Evolutionary conservation across 2,888 invertebrate species (phyloP).

Genomic region (Cephus sareptanus): DNA sequence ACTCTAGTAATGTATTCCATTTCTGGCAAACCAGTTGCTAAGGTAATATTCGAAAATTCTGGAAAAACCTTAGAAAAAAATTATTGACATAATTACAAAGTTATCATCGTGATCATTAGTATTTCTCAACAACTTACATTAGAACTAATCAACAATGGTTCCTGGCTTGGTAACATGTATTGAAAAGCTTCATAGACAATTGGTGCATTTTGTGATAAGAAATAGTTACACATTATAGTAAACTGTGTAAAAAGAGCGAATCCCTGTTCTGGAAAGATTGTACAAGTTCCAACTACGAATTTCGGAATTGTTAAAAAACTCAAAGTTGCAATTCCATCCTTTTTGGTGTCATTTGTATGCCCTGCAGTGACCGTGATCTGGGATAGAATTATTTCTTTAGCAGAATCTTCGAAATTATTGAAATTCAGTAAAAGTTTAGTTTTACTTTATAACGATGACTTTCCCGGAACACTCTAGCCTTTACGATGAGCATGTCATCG

Average conservation of each 20-base stretch:
- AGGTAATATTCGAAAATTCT: slow-evolving; percentile 11
- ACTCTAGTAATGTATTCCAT: slow-evolving; percentile 12
- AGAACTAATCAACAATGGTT: slow-evolving; percentile 15
- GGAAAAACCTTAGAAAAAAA: slow-evolving; percentile 7
- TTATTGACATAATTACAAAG: neutral
- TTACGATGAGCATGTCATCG: no score
- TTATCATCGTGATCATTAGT: neutral
- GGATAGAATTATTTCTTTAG: neutral
- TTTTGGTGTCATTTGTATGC: neutral
- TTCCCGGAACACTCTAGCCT: no score
- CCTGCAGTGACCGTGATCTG: slow-evolving; percentile 14
- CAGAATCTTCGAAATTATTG: neutral
- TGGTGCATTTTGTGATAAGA: slow-evolving; percentile 9
- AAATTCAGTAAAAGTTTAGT: neutral
- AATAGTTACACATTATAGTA: slow-evolving; percentile 5
- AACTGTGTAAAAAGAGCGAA: slow-evolving; percentile 17
- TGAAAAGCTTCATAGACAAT: slow-evolving; percentile 18
- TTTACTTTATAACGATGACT: no score
- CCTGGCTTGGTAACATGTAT: slow-evolving; percentile 15
- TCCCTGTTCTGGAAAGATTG: slow-evolving; percentile 14
- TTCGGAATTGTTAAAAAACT: slow-evolving; percentile 3
- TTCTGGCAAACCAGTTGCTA: slow-evolving; percentile 17
- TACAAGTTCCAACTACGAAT: slow-evolving; percentile 10
- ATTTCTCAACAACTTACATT: slow-evolving; percentile 3
- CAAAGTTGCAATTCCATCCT: slow-evolving; percentile 8